These are phyloP conservation scores for Tholera decimalis DNA, from an alignment of 2,888 invertebrate genomes.

Conservation along the genomic window DNA sequence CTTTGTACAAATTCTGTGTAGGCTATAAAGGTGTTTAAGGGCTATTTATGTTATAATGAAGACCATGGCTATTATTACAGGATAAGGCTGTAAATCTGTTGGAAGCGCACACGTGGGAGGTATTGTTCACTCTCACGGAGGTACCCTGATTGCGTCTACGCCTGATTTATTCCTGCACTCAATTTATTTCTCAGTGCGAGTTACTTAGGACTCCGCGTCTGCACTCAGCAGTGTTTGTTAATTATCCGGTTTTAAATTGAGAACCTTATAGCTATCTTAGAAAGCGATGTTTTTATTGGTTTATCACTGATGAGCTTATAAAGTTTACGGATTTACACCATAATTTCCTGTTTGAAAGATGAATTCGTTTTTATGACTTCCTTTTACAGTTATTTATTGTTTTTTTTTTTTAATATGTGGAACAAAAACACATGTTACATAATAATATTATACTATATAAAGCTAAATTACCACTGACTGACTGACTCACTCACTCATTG, in stretches of 20 bases:
- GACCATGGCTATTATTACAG: constrained; percentile 71
- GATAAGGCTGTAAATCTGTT: constrained; percentile 76
- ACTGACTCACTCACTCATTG: too few species aligned
- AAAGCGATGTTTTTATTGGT: constrained; percentile 8
- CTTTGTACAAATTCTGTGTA: constrained; percentile 48
- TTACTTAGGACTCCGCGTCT: constrained; percentile 31
- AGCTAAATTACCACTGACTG: too few species aligned
- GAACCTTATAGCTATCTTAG: constrained; percentile 8
- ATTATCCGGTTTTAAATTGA: constrained; percentile 28
- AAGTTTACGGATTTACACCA: constrained; percentile 3
- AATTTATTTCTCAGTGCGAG: constrained; percentile 65
- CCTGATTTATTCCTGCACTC: constrained; percentile 74
- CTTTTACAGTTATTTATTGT: neutral
- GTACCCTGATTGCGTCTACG: constrained; percentile 78
- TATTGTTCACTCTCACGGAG: constrained; percentile 72
- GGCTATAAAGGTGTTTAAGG: constrained; percentile 61
- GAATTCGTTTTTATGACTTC: neutral
- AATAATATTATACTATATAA: too few species aligned
- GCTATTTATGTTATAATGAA: constrained; percentile 70
- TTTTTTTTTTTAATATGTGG: neutral
- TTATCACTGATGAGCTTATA: constrained; percentile 5
- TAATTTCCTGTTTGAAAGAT: constrained; percentile 26
- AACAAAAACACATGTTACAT: too few species aligned
- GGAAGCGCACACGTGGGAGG: constrained; percentile 76
- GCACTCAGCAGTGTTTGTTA: constrained; percentile 26